Evolutionary conservation across 2,797 vertebrate species (phyloP), one percentile per base, ranked within the genome.

Genomic region (Melopsittacus undulatus): DNA sequence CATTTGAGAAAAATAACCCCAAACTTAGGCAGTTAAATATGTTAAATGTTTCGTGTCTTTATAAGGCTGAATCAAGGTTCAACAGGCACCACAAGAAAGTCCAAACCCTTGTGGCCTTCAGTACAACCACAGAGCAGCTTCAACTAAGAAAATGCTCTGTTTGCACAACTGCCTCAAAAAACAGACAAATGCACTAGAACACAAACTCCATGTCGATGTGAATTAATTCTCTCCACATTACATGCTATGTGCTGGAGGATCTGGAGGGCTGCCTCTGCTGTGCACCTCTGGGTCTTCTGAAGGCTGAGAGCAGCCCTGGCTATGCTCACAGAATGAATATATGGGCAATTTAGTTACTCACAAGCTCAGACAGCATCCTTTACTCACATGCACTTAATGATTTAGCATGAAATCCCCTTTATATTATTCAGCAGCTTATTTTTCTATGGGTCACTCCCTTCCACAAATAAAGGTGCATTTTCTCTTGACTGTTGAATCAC

Each of bases 1-100:
- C 20, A 49, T 56, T 36, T 80, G 21, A 43, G 48, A 1, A 5
- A 9, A 49, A 29, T 7, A 29, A 7, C 0, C 0, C 1, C 5
- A 30, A 80, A 70, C 9, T 57, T 21, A 15, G 40, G 23, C 45
- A 68, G 73, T 75, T 83, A 48, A 85, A n/a, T 42, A 67, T 18
- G 30, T 51, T 64, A 76, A 48, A 77, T 23, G 17, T 66, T 83
- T 69, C 11, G 22, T 11, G 29, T 38, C 36, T n/a, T 62, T 54
- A 70, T 61, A 72, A 30, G 52, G 70, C 32, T 87, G 64, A 78
- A 49, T 43, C 62, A 87, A 83, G 32, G 72, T 56, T 62, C 5
- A 10, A 75, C 22, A 79, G 27, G 62, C 24, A 72, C 12, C 8
- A 2, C 84, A 67, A 66, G 32, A 64, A 57, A 72, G 62, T 78